Conservation (phyloP, 1,140 invertebrate species). For the Ectropis grisescens region DNA sequence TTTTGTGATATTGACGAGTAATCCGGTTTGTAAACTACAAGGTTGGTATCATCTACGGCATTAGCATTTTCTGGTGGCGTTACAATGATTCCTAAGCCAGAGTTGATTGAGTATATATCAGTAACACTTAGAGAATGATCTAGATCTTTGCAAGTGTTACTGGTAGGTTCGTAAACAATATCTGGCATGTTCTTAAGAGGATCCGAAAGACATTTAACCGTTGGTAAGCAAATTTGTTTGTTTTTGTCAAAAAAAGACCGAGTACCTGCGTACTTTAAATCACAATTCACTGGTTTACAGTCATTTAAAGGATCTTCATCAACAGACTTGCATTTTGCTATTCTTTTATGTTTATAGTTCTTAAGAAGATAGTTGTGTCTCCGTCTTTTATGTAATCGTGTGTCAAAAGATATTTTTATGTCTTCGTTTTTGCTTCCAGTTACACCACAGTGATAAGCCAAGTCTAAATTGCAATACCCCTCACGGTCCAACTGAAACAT, state of each 20-base stretch:
- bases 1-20: constrained; percentile 51
- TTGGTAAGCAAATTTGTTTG: constrained; percentile 24
- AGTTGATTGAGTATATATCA: constrained; percentile 38
- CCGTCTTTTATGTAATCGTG: constrained; percentile 13
- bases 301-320: constrained; percentile 32
- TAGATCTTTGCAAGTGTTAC: constrained; percentile 42
- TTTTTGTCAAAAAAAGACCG: constrained; percentile 22
- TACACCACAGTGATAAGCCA: constrained; percentile 23
- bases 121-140: constrained; percentile 25
- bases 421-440: constrained; percentile 13
- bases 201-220: constrained; percentile 18
- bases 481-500: constrained; percentile 32
- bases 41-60: too few species aligned
- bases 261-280: constrained; percentile 34
- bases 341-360: constrained; percentile 17
- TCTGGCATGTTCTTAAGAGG: constrained; percentile 28
- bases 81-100: constrained; percentile 27
- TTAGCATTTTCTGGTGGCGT: constrained; percentile 3
- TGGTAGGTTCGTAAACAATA: constrained; percentile 24
- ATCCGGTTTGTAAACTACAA: constrained; percentile 36
- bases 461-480: constrained; percentile 28
- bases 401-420: constrained; percentile 35
- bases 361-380: constrained; percentile 12
- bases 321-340: constrained; percentile 16
- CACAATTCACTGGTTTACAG: constrained; percentile 34